phyloP scores from a whole-genome alignment of 2,797 vertebrate genomes.

The Sebastes glaucus region DNA sequence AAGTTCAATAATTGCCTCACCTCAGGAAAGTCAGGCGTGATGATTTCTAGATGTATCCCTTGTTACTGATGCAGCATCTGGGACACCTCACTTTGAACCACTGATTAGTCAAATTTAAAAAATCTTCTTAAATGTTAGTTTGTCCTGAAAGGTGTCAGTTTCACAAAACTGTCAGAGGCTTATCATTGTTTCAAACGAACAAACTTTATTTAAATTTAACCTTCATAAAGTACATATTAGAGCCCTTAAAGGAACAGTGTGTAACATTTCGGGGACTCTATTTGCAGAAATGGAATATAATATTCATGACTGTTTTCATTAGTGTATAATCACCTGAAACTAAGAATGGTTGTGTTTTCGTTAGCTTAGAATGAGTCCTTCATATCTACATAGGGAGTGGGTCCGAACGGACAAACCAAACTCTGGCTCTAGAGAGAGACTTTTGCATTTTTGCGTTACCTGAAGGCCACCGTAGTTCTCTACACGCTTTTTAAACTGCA shows the following conservation, averaged over 20 bases:
- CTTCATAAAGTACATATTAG: neutral
- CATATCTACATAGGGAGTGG: too few species aligned
- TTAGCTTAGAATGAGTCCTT: fast-evolving
- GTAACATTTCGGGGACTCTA: too few species aligned
- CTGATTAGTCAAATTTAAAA: neutral
- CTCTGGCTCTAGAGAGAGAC: too few species aligned
- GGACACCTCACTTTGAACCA: neutral
- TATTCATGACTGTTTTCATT: too few species aligned
- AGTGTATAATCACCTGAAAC: too few species aligned
- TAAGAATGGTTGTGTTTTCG: fast-evolving
- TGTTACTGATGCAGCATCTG: neutral
- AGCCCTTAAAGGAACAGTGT: neutral
- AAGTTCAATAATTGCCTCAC: neutral
- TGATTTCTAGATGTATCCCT: neutral
- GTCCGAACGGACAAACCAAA: too few species aligned
- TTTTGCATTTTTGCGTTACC: too few species aligned
- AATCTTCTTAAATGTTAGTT: neutral
- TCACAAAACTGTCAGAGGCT: neutral
- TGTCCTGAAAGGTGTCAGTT: too few species aligned
- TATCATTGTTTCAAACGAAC: neutral
- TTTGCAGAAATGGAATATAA: too few species aligned
- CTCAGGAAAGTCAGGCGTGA: too few species aligned
- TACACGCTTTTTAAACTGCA: too few species aligned
- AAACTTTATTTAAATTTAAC: neutral
- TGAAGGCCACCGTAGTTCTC: too few species aligned